Evolutionary conservation across 1,140 invertebrate genomes (phyloP).

Genomic region (Zaprionus camerounensis): DNA sequence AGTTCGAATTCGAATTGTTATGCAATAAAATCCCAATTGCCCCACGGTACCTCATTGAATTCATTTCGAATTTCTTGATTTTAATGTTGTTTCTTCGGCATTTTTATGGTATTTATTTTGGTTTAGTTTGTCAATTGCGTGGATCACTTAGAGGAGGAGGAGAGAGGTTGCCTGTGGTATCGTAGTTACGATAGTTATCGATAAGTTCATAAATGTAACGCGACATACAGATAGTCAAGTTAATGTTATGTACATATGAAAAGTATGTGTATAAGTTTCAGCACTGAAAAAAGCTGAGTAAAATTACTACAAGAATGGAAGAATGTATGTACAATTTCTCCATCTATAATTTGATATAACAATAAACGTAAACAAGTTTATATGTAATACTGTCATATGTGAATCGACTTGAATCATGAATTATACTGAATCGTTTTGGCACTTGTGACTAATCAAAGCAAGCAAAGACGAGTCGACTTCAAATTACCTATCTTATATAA

Average conservation of each 20-base stretch:
- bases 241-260: too few relatives aligned
- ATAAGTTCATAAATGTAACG: too few relatives aligned
- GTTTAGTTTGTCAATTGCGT: neutral
- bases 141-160: neutral
- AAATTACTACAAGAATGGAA: too few relatives aligned
- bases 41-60: constrained; percentile 47
- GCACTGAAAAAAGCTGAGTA: too few relatives aligned
- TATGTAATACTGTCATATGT: neutral
- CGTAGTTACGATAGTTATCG: too few relatives aligned
- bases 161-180: neutral
- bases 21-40: constrained; percentile 44
- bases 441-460: constrained; percentile 1
- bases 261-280: too few relatives aligned
- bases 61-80: constrained; percentile 32
- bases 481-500: neutral
- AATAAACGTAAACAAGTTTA: too few relatives aligned
- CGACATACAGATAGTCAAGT: too few relatives aligned
- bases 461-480: neutral
- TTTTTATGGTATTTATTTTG: neutral
- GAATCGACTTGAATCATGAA: neutral
- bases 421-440: neutral
- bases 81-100: constrained; percentile 13
- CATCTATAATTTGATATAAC: too few relatives aligned
- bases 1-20: constrained; percentile 48
- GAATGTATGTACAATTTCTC: too few relatives aligned